These are phyloP conservation scores for Carcina quercana DNA, from an alignment of 2,888 invertebrate species.

Conservation along the genomic window DNA sequence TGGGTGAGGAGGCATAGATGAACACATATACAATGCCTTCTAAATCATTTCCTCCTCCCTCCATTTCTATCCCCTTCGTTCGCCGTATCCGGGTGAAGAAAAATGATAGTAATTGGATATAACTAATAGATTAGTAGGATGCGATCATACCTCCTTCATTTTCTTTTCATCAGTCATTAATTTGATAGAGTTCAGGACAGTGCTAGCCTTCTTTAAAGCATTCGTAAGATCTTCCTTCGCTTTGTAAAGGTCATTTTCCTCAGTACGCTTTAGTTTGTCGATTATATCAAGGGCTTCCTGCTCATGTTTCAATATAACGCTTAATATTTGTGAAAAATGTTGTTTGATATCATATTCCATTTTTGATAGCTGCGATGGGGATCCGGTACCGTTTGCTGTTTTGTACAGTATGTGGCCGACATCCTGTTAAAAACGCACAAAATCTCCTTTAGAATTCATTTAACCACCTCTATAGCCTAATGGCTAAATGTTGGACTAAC, in stretches of 20 bases:
- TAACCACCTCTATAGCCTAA: no score
- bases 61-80: no score
- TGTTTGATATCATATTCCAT: constrained; percentile 53
- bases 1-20: no score
- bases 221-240: constrained; percentile 37
- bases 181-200: constrained; percentile 4
- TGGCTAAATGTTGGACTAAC: no score
- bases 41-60: no score
- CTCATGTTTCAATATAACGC: constrained; percentile 69
- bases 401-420: constrained; percentile 52
- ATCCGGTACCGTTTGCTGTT: constrained; percentile 37
- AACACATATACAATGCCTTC: no score
- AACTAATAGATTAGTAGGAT: no score
- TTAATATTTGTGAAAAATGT: constrained; percentile 68
- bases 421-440: no score
- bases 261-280: constrained; percentile 33
- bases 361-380: constrained; percentile 32
- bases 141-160: constrained; percentile 44
- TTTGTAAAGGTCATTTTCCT: constrained; percentile 43
- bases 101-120: no score
- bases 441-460: no score
- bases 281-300: constrained; percentile 47
- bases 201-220: constrained; percentile 25
- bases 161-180: constrained; percentile 30
- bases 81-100: no score